phyloP scores from a whole-genome alignment of 2,797 vertebrate species.

The Agapornis canus region DNA sequence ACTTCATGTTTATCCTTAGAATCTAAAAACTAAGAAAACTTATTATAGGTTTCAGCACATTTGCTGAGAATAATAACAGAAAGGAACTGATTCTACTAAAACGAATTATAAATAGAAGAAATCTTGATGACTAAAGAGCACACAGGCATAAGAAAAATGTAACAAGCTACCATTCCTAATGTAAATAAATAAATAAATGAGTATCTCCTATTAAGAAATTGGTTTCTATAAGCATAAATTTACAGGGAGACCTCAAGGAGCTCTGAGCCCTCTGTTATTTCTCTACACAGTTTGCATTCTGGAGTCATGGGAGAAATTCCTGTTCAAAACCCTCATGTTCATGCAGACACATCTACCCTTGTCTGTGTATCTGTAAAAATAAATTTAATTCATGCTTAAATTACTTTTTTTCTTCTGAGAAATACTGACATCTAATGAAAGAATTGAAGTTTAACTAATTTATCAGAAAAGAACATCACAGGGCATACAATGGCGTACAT shows the following conservation, averaged over 20 bases:
- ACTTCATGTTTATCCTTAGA: background rate
- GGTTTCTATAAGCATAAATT: background rate
- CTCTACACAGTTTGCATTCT: background rate
- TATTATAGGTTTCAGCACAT: background rate
- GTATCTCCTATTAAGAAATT: background rate
- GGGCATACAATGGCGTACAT: accelerated
- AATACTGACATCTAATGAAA: background rate
- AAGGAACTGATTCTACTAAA: background rate
- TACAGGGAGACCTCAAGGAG: background rate
- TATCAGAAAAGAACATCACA: background rate
- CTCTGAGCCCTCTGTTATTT: background rate
- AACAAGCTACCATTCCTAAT: background rate
- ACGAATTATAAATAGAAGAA: background rate
- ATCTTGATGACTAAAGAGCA: background rate
- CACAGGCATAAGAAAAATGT: background rate
- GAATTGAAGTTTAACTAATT: background rate
- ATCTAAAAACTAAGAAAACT: background rate
- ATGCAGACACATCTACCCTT: background rate
- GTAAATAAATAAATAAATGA: background rate
- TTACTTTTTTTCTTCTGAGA: background rate
- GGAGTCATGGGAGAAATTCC: background rate
- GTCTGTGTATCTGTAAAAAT: background rate
- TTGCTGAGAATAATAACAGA: background rate
- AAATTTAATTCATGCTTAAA: background rate
- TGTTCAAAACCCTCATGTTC: background rate